Conservation (phyloP, 2,113 vertebrate species). For the Macrotis lagotis region DNA sequence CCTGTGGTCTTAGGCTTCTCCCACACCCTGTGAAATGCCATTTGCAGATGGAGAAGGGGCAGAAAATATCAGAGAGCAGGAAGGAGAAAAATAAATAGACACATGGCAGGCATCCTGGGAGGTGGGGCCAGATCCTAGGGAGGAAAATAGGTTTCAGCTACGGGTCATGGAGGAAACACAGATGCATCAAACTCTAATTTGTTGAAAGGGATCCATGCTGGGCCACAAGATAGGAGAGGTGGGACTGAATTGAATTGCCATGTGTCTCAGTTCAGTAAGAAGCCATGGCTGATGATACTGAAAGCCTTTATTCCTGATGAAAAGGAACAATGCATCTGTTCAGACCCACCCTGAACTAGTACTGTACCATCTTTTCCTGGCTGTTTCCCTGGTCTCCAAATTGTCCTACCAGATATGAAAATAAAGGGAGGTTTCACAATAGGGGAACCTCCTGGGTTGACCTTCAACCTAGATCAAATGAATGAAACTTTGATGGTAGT, state of each 20-base stretch:
- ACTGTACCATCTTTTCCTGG: background rate
- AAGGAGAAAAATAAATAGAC: conserved; percentile 70
- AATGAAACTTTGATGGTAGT: background rate
- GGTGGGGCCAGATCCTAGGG: conserved; percentile 69
- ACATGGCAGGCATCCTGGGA: conserved; percentile 75
- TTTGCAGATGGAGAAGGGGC: conserved; percentile 64
- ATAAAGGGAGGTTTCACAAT: background rate
- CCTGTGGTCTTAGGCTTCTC: conserved; percentile 69
- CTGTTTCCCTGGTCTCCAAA: rapidly evolving
- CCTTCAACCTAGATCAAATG: background rate
- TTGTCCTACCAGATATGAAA: background rate
- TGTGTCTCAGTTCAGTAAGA: background rate
- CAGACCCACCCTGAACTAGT: background rate
- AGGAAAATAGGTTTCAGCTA: conserved; percentile 74
- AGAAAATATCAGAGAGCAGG: conserved; percentile 72
- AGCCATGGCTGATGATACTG: background rate
- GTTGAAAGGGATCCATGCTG: conserved; percentile 36
- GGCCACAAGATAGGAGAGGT: background rate
- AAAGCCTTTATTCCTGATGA: background rate
- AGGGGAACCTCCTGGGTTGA: background rate
- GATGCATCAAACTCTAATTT: conserved; percentile 58
- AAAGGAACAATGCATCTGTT: background rate
- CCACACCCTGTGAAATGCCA: conserved; percentile 65
- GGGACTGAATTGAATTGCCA: conserved; percentile 34
- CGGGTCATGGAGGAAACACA: conserved; percentile 74